Evolutionary conservation across 2,113 vertebrate species (phyloP).

Genomic region (Ginglymostoma cirratum): DNA sequence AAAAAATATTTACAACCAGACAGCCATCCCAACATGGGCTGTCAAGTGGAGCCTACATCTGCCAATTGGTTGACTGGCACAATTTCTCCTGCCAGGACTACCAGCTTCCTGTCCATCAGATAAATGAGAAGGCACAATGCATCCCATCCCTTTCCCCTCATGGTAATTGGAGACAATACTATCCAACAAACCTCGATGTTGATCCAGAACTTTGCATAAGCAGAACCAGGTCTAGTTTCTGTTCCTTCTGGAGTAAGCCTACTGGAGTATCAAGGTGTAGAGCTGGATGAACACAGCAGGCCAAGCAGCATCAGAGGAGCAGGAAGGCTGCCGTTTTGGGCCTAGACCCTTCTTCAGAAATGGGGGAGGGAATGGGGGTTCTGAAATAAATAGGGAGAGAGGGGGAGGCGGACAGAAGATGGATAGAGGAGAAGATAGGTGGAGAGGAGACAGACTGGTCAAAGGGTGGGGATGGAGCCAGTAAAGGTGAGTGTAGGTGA

Average conservation of each 20-base stretch:
- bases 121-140: not conserved
- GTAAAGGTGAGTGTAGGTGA: no score
- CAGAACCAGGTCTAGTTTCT: not conserved
- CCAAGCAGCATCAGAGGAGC: no score
- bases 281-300: no score
- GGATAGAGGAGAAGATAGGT: no score
- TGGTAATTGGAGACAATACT: not conserved
- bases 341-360: no score
- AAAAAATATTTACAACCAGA: not conserved
- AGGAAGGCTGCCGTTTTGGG: no score
- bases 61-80: not conserved
- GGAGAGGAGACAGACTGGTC: no score
- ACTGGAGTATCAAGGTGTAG: no score
- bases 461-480: no score
- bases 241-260: not conserved
- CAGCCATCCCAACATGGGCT: not conserved
- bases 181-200: not conserved
- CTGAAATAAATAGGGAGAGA: no score
- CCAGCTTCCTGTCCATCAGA: not conserved
- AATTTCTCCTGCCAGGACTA: not conserved
- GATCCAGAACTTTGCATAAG: not conserved
- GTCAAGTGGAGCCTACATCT: not conserved
- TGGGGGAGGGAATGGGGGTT: no score
- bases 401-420: no score
- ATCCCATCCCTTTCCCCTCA: not conserved